Evolutionary conservation across 2,888 invertebrate species (phyloP), one percentile per base, ranked within the genome.

Genomic region (Drosophila conformis): DNA sequence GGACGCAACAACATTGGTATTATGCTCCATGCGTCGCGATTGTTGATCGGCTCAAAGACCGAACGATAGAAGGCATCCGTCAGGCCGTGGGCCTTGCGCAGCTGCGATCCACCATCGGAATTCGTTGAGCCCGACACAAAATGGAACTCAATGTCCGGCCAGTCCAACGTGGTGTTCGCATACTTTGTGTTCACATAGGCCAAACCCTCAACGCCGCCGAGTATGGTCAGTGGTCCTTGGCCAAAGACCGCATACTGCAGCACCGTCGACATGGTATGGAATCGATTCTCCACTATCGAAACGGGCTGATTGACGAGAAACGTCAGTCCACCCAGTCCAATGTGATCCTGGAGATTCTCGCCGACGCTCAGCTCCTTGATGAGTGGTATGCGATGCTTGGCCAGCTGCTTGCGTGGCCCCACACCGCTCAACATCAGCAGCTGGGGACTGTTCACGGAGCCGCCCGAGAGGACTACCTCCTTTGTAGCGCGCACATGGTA

Each of bases 401-500:
- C 93, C 66, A 97, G 90, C 84, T 97, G 96, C 27, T 95, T 95
- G 59, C 95, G 94, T 0, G 97, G 97, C 0, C 97, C 97, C 15
- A 99, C 95, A 0, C 99, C 99, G 11, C 98, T 98, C 0, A 99
- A 93, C 98, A 99, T 98, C 46, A 99, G 93, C 3, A 99, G 90
- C 91, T 99, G 99, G 0, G 99, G 98, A 0, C 98, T 97, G 91
- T 98, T 99, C 0, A 99, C 95, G 0, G 99, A 95, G 0, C 99
- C 99, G 0, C 96, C 98, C 1, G 97, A 97, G 2, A 99, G 91
- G 57, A 99, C 96, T 0, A 99, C 96, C 92, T 98, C 98, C 91
- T 96, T 97, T 38, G 94, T 95, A 0, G 98, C 97, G 68, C 96
- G 94, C 2, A 97, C 95, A 57, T 96, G 94, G 84, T 96, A 95